phyloP scores from a whole-genome alignment of 2,113 vertebrate genomes.

The Leuciscus idus region DNA sequence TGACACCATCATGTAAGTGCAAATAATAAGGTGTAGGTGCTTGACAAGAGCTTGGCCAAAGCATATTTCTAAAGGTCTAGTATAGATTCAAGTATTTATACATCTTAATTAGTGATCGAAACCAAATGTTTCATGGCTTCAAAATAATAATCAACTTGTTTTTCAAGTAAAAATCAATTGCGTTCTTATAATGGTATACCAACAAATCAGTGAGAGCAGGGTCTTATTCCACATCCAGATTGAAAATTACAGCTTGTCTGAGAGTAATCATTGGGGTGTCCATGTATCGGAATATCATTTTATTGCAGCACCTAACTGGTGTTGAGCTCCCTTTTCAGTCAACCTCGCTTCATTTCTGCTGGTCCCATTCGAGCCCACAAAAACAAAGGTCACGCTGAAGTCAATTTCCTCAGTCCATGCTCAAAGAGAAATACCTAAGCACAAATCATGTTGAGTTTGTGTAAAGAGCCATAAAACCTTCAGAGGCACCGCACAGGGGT shows the following conservation, averaged over 20 bases:
- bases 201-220: conserved; percentile 80
- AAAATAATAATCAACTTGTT: conserved; percentile 22
- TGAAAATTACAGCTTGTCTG: conserved; percentile 78
- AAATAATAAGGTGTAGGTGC: background rate
- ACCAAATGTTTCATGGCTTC: background rate
- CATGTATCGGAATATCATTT: conserved; percentile 65
- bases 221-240: conserved; percentile 70
- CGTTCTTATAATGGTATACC: conserved; percentile 70
- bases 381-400: conserved; percentile 67
- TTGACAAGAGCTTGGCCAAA: background rate
- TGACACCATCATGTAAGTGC: background rate
- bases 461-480: conserved; percentile 27
- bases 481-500: background rate
- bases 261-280: conserved; percentile 72
- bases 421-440: conserved; percentile 47
- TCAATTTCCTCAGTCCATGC: conserved; percentile 34
- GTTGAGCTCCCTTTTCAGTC: conserved; percentile 59
- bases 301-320: conserved; percentile 63
- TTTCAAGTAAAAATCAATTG: conserved; percentile 73
- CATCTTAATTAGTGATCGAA: background rate
- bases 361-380: conserved; percentile 77
- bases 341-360: conserved; percentile 61
- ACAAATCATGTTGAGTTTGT: conserved; percentile 31
- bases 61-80: background rate
- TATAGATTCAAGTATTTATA: background rate